Percentiles rank a stretch among this genome's conserved stretches.
Conservation (phyloP, 2,888 invertebrate species). For the Cephus runcator region DNA sequence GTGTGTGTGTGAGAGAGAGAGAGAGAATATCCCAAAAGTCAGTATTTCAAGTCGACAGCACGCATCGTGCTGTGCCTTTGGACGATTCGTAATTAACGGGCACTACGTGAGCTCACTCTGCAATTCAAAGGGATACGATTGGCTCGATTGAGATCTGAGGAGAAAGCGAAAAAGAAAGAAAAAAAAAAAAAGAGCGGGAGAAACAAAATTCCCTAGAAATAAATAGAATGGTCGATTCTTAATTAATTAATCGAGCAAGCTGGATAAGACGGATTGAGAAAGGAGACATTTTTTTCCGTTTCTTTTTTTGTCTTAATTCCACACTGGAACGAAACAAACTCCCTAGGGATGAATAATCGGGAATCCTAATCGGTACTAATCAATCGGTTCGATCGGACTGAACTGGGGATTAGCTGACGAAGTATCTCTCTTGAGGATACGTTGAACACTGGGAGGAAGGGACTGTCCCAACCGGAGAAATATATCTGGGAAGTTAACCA, state of each 20-base stretch:
- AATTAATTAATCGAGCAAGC: neutral
- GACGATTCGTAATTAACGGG: neutral
- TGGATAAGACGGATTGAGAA: neutral
- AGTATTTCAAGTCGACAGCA: neutral
- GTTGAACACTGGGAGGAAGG: neutral
- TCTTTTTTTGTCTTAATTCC: neutral
- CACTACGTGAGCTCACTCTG: neutral
- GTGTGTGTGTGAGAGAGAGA: neutral
- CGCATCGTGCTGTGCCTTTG: neutral
- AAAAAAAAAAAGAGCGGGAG: neutral
- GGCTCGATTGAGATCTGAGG: neutral
- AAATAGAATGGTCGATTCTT: neutral
- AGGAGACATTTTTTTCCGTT: neutral
- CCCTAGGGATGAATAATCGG: neutral
- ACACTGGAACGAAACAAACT: neutral
- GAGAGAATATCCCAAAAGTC: neutral
- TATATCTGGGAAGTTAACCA: conserved; percentile 3
- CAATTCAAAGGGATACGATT: neutral
- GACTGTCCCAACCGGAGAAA: neutral
- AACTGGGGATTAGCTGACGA: conserved; percentile 1
- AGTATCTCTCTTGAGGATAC: conserved; percentile 2
- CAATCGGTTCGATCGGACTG: conserved; percentile 1
- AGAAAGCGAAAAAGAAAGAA: neutral
- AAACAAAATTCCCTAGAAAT: neutral
- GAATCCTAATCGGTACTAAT: neutral